phyloP scores from a whole-genome alignment of 2,888 invertebrate genomes.

The Strigamia crassipes region DNA sequence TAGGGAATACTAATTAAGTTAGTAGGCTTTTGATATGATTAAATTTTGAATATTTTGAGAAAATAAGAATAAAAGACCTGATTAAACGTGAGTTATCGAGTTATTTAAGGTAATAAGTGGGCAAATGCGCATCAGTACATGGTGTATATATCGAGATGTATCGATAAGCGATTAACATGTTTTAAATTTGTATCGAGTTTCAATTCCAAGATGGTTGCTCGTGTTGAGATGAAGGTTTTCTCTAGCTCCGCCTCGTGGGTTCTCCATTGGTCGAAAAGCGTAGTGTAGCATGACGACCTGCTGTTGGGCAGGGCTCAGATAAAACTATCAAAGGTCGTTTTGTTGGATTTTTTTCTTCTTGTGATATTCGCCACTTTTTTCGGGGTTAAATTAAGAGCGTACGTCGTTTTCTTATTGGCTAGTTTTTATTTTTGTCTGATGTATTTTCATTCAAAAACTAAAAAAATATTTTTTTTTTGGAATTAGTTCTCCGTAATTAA shows the following conservation, averaged over 20 bases:
- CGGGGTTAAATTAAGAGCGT: background rate
- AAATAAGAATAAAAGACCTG: background rate
- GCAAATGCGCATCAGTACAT: background rate
- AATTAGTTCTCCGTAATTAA: background rate
- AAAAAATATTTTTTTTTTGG: too few relatives aligned
- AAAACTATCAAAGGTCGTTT: constrained; percentile 9
- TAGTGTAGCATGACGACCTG: constrained; percentile 16
- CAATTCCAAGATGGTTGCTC: constrained; percentile 37
- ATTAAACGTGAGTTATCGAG: background rate
- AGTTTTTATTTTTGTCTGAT: background rate
- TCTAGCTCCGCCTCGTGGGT: constrained; percentile 23
- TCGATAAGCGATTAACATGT: background rate
- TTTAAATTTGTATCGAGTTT: constrained; percentile 7
- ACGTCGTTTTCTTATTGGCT: background rate
- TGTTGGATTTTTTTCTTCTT: background rate
- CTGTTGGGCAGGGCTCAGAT: constrained; percentile 21
- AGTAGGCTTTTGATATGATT: too few relatives aligned
- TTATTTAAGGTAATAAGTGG: background rate
- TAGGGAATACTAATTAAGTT: too few relatives aligned
- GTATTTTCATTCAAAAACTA: too few relatives aligned
- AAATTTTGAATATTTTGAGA: background rate
- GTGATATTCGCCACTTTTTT: background rate
- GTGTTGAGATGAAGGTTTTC: constrained; percentile 14
- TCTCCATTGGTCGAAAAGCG: constrained; percentile 7
- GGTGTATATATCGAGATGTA: background rate